Conservation (phyloP, 1,140 invertebrate species). For the Caenorhabditis elegans region DNA sequence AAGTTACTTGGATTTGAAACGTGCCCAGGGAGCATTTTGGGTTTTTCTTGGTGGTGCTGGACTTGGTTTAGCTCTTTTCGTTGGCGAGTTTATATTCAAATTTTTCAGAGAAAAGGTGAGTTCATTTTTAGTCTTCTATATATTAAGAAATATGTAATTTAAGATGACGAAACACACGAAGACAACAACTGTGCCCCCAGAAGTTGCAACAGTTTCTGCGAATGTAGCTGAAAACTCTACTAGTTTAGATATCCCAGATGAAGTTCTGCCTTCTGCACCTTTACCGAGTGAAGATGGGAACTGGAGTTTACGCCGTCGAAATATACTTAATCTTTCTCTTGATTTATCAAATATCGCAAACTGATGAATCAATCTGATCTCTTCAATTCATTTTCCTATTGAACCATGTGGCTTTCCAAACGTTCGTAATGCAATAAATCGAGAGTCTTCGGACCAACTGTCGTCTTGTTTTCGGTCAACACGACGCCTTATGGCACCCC, state of each 20-base stretch:
- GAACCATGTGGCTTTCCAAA: conserved; percentile 16
- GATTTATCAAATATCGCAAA: background rate
- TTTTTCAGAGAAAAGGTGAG: conserved; percentile 3
- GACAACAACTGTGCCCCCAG: background rate
- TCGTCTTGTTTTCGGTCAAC: conserved; percentile 24
- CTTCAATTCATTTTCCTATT: background rate
- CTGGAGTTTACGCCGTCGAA: conserved; percentile 10
- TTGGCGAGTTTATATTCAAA: conserved; percentile 28
- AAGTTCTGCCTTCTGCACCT: background rate
- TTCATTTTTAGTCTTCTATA: too few relatives aligned
- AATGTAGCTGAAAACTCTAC: background rate
- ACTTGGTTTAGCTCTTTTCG: conserved; percentile 9
- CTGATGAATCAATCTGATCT: background rate
- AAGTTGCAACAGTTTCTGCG: background rate
- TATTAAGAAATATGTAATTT: background rate
- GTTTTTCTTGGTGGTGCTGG: conserved; percentile 37
- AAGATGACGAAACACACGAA: background rate
- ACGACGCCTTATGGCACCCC: background rate
- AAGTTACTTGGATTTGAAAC: conserved; percentile 47
- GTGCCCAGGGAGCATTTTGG: conserved; percentile 51
- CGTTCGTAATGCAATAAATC: conserved; percentile 32
- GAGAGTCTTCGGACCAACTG: conserved; percentile 9
- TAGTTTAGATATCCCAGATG: background rate
- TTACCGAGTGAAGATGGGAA: background rate
- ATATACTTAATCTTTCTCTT: conserved; percentile 7